Evolutionary conservation across 2,888 invertebrate species (phyloP).

Genomic region (Caenorhabditis sp.): DNA sequence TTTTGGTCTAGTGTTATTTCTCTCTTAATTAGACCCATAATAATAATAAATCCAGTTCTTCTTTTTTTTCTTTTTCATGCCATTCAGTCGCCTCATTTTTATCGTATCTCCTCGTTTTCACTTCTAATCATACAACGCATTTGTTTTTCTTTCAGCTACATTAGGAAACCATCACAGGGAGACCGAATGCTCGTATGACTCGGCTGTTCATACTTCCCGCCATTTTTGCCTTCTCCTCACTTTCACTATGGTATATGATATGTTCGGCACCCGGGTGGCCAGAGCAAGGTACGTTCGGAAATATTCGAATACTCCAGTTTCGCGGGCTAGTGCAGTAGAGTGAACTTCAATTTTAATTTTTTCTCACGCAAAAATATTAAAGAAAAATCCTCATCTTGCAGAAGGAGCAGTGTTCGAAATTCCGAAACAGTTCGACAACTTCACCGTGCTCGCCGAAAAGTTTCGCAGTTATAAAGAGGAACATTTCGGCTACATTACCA

Average conservation of each 20-base stretch:
- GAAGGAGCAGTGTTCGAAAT: conserved; percentile 61
- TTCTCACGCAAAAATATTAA: neutral
- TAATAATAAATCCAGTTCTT: neutral
- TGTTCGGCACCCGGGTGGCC: conserved; percentile 68
- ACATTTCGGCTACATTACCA: conserved; percentile 74
- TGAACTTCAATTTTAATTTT: neutral
- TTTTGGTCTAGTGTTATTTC: too few species aligned
- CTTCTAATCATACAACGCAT: too few species aligned
- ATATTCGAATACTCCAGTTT: too few species aligned
- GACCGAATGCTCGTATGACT: conserved; percentile 44
- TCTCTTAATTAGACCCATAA: neutral
- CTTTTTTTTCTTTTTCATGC: neutral
- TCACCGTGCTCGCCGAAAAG: conserved; percentile 65
- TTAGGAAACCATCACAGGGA: too few species aligned
- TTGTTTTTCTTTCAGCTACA: too few species aligned
- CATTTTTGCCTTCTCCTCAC: conserved; percentile 64
- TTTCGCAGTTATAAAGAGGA: conserved; percentile 73
- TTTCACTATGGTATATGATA: conserved; percentile 67
- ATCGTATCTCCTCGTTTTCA: neutral
- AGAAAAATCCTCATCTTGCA: conserved; percentile 4
- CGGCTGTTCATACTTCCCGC: conserved; percentile 67
- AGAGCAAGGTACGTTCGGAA: conserved; percentile 49
- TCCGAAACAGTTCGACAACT: conserved; percentile 69
- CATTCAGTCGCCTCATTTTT: conserved; percentile 1
- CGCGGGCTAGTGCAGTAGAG: too few species aligned